Evolutionary conservation across 2,113 vertebrate species (phyloP).

Genomic region (Calypte anna): DNA sequence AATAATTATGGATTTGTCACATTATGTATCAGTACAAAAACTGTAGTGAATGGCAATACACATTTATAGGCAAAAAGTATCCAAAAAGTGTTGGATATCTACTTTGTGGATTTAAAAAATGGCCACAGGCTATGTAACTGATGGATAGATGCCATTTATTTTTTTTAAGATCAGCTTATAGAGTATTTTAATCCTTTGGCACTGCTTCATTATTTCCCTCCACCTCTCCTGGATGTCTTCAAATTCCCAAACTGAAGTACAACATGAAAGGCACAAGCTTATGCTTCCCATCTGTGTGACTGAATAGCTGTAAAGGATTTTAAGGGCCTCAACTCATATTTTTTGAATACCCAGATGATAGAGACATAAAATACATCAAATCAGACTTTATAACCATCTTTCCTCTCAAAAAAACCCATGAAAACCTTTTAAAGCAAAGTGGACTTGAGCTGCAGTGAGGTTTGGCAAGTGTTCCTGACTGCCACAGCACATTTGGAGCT

Average conservation of each 20-base stretch:
- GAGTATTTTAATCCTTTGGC: neutral
- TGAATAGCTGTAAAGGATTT: neutral
- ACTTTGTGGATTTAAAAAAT: neutral
- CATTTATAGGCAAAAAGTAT: neutral
- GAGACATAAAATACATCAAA: neutral
- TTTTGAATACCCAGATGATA: slow-evolving; percentile 3
- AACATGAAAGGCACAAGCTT: neutral
- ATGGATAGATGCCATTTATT: neutral
- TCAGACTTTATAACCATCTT: neutral
- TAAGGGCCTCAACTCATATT: neutral
- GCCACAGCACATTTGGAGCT: slow-evolving; percentile 16
- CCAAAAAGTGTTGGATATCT: neutral
- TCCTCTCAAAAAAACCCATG: neutral
- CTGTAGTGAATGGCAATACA: neutral
- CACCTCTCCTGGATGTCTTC: neutral
- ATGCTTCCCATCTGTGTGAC: neutral
- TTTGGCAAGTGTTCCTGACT: neutral
- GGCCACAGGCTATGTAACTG: neutral
- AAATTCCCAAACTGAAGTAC: neutral
- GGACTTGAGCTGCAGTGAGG: neutral
- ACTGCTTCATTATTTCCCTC: neutral
- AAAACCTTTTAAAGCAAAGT: neutral
- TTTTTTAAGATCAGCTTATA: neutral
- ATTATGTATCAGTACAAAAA: neutral
- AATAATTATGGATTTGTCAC: neutral